These are phyloP conservation scores for Papilio dardanus DNA, from an alignment of 1,140 invertebrate genomes.

Conservation along the genomic window DNA sequence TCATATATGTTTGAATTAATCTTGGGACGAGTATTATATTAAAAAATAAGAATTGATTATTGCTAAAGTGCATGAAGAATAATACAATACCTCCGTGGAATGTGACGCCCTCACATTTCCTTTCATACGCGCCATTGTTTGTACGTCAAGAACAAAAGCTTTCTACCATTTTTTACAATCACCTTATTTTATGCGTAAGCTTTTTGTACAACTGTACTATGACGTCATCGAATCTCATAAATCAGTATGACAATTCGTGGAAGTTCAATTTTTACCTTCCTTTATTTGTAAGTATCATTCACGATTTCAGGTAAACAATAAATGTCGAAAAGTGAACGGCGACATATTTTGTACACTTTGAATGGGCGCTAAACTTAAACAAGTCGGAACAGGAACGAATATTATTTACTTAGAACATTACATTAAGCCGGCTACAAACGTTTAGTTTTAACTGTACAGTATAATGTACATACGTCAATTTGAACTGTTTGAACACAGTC, in stretches of 20 bases:
- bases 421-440: neutral
- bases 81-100: neutral
- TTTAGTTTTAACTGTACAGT: too few relatives aligned
- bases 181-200: neutral
- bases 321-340: constrained; percentile 41
- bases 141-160: neutral
- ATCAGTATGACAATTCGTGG: neutral
- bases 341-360: constrained; percentile 37
- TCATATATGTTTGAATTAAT: neutral
- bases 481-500: too few relatives aligned
- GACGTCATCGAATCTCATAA: constrained; percentile 1
- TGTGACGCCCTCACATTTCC: neutral
- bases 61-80: neutral
- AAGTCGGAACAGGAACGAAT: neutral
- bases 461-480: too few relatives aligned
- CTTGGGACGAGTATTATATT: too few relatives aligned
- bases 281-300: constrained; percentile 57
- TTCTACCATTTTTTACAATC: neutral
- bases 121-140: neutral
- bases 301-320: constrained; percentile 48
- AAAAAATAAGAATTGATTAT: neutral
- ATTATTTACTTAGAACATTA: neutral
- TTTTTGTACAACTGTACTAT: neutral
- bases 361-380: constrained; percentile 13
- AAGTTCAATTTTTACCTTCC: constrained; percentile 21